phyloP scores from a whole-genome alignment of 1,140 invertebrate species.

The Rhynchophorus ferrugineus region DNA sequence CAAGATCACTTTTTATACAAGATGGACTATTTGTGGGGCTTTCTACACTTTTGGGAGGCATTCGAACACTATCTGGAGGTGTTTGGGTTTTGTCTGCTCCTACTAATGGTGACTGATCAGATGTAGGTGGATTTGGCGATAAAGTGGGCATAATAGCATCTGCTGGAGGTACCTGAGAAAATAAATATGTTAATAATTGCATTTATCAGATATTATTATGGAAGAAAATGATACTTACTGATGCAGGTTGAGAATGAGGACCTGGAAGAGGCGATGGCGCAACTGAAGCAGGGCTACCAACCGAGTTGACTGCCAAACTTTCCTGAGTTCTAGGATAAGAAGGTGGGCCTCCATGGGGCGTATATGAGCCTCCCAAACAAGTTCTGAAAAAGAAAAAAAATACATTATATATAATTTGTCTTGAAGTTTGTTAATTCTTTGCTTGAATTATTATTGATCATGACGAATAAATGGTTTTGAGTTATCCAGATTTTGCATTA shows the following conservation, averaged over 20 bases:
- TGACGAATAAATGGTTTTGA: too few species aligned
- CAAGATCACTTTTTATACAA: slow-evolving; percentile 10
- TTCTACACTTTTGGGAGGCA: slow-evolving; percentile 42
- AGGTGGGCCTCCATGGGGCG: slow-evolving; percentile 52
- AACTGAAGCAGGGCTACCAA: slow-evolving; percentile 66
- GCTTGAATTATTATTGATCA: too few species aligned
- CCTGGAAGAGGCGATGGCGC: slow-evolving; percentile 71
- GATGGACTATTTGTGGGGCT: slow-evolving; percentile 35
- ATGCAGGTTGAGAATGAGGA: slow-evolving; percentile 64
- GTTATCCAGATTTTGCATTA: too few species aligned
- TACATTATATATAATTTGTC: neutral
- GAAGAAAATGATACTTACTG: slow-evolving; percentile 47
- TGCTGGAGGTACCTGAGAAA: slow-evolving; percentile 22
- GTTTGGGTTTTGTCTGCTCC: slow-evolving; percentile 34
- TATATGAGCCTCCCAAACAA: slow-evolving; percentile 41
- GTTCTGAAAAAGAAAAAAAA: slow-evolving; percentile 11
- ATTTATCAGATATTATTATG: too few species aligned
- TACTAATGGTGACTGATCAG: slow-evolving; percentile 33
- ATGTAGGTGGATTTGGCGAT: slow-evolving; percentile 36
- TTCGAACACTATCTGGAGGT: slow-evolving; percentile 40
- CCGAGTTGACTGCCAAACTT: slow-evolving; percentile 56
- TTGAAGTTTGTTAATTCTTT: too few species aligned
- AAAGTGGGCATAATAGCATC: slow-evolving; percentile 57
- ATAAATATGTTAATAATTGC: neutral
- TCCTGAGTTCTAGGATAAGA: slow-evolving; percentile 57